Evolutionary conservation across 2,113 vertebrate genomes (phyloP), one percentile per base, ranked within the genome.

Genomic region (Xyrauchen texanus): DNA sequence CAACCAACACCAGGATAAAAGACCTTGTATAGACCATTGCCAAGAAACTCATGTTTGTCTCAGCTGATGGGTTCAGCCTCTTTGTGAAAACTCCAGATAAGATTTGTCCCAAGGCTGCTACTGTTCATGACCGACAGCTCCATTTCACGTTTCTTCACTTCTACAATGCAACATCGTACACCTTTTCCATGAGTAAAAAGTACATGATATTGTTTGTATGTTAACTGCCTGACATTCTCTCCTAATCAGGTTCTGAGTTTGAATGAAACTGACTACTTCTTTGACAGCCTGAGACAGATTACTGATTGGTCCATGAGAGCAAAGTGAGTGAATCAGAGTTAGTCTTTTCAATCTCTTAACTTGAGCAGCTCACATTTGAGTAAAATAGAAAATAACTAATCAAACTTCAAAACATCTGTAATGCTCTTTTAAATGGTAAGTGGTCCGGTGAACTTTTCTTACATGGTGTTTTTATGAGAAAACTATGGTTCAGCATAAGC

Each of bases 401-500:
- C 42, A 34, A 34, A 34, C 21, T 34, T 34, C 21, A 34, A 34
- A 34, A 34, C 21, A 34, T 45, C 69, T 8, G 53, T 67, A 0
- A 67, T 61, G 7, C 15, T 47, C 45, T 4, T 34, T 60, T 8
- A 51, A 78, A 58, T 79, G 51, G 70, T 76, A 94, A 95, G 90
- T 34, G 89, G 83, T 13, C 45, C 89, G 1, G 67, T 85, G 58
- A 92, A 73, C 9, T 77, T 94, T 67, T 55, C 90, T 5, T 99
- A 98, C 77, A 64, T 90, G 34, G 95, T 99, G 64, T 95, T 94
- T 99, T 99, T 88, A 97, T 99, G 97, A 93, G 96, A 89, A 99
- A 99, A 86, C 79, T 98, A 66, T 99, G 98, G 98, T 92, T 98
- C 64, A 96, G 89, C 0, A 93, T 97, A 47, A 47, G 73, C 77